phyloP scores from a whole-genome alignment of 2,113 vertebrate genomes.

The Clarias batrachus region DNA sequence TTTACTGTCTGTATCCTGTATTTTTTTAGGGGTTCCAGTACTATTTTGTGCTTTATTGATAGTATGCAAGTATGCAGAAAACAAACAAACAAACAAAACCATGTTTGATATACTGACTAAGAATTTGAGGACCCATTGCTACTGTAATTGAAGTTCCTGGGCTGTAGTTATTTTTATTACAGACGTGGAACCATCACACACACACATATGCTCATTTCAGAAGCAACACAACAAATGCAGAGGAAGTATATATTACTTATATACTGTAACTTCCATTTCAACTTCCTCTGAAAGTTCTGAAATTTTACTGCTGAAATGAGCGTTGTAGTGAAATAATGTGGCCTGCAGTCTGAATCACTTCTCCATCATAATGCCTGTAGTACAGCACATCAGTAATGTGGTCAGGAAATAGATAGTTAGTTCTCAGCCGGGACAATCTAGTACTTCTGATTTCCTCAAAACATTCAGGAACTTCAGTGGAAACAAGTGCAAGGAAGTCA shows the following conservation, averaged over 20 bases:
- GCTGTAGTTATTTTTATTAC: neutral
- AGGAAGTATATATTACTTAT: no score
- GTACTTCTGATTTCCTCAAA: neutral
- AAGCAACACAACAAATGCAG: no score
- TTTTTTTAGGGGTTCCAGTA: neutral
- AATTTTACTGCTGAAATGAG: neutral
- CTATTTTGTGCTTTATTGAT: neutral
- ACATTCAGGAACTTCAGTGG: neutral
- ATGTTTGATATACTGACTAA: neutral
- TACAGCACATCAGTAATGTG: neutral
- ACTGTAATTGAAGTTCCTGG: neutral
- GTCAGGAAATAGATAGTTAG: neutral
- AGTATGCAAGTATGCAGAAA: neutral
- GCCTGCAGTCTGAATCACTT: neutral
- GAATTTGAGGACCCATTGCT: neutral
- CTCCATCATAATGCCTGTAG: neutral
- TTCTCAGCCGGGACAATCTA: neutral
- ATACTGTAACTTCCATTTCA: neutral
- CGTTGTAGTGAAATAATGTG: neutral
- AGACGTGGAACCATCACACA: neutral
- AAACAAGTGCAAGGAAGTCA: neutral
- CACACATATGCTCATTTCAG: no score
- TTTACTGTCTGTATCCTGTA: neutral
- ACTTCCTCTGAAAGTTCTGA: neutral
- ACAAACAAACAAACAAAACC: neutral